A percentile compares a stretch with the other conserved stretches of the same genome.
These are phyloP conservation scores for Diplolepis rosae DNA, from an alignment of 2,888 invertebrate genomes.

Conservation along the genomic window DNA sequence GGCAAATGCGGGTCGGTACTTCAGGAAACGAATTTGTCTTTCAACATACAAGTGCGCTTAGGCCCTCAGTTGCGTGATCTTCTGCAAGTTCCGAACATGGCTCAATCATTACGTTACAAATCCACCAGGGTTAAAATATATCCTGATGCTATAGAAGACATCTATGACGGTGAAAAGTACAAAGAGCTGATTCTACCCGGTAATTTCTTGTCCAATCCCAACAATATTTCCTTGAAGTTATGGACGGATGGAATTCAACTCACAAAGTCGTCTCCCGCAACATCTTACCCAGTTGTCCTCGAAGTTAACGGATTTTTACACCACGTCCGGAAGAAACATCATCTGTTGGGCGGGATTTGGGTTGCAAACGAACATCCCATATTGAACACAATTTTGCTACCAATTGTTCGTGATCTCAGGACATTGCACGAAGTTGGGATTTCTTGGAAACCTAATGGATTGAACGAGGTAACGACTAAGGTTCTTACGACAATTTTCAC, in stretches of 20 bases:
- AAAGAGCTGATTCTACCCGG: constrained; percentile 14
- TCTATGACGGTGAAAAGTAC: constrained; percentile 33
- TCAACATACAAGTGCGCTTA: not conserved
- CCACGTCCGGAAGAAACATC: constrained; percentile 32
- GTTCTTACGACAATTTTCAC: constrained; percentile 26
- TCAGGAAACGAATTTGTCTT: not conserved
- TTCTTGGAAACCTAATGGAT: constrained; percentile 32
- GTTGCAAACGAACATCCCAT: constrained; percentile 39
- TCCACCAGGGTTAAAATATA: constrained; percentile 2
- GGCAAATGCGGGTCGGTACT: not conserved
- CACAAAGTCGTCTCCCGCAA: constrained; percentile 32
- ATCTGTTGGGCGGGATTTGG: constrained; percentile 37
- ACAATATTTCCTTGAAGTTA: constrained; percentile 39
- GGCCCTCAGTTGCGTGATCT: not conserved
- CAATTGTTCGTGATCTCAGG: constrained; percentile 17
- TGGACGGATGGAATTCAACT: constrained; percentile 34
- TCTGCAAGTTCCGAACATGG: not conserved
- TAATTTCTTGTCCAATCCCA: constrained; percentile 24
- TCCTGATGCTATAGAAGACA: constrained; percentile 30
- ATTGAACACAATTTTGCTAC: constrained; percentile 14
- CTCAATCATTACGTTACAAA: not conserved
- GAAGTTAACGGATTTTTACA: constrained; percentile 39
- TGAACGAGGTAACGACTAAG: constrained; percentile 15
- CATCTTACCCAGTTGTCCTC: constrained; percentile 34
- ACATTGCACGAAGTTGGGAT: constrained; percentile 3